Evolutionary conservation across 2,113 vertebrate genomes (phyloP).

Genomic region (Cranoglanis bouderius): DNA sequence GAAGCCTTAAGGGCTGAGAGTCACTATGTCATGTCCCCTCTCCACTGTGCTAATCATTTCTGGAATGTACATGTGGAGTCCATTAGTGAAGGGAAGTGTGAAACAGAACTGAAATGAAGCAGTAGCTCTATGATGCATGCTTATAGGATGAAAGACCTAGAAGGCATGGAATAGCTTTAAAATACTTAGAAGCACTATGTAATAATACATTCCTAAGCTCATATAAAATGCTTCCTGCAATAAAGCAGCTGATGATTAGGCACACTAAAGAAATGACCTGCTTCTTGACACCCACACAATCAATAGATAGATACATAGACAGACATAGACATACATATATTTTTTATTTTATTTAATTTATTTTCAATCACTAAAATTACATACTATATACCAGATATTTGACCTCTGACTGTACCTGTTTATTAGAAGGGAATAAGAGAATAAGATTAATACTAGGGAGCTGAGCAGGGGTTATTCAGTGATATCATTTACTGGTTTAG

Average conservation of each 20-base stretch:
- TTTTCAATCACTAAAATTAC: background rate
- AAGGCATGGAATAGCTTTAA: constrained; percentile 39
- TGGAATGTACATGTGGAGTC: constrained; percentile 75
- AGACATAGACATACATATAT: too few species aligned
- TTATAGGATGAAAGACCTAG: background rate
- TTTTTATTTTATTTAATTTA: too few species aligned
- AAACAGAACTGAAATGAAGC: constrained; percentile 59
- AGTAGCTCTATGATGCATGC: constrained; percentile 10
- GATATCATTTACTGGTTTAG: constrained; percentile 26
- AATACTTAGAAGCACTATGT: constrained; percentile 19
- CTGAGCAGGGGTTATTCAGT: constrained; percentile 19
- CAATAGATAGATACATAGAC: too few species aligned
- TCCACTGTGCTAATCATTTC: constrained; percentile 57
- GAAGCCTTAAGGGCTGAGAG: constrained; percentile 51
- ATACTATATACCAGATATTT: background rate
- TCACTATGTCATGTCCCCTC: constrained; percentile 32
- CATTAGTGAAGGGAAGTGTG: constrained; percentile 67
- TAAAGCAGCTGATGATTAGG: constrained; percentile 6
- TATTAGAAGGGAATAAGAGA: constrained; percentile 3
- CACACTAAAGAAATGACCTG: background rate
- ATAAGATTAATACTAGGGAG: constrained; percentile 18
- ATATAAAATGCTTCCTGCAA: constrained; percentile 21
- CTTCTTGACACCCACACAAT: background rate
- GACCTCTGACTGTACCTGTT: background rate
- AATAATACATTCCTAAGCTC: constrained; percentile 51